Evolutionary conservation across 2,888 invertebrate genomes (phyloP), one percentile per base, ranked within the genome.

Genomic region (Tachina grossa): DNA sequence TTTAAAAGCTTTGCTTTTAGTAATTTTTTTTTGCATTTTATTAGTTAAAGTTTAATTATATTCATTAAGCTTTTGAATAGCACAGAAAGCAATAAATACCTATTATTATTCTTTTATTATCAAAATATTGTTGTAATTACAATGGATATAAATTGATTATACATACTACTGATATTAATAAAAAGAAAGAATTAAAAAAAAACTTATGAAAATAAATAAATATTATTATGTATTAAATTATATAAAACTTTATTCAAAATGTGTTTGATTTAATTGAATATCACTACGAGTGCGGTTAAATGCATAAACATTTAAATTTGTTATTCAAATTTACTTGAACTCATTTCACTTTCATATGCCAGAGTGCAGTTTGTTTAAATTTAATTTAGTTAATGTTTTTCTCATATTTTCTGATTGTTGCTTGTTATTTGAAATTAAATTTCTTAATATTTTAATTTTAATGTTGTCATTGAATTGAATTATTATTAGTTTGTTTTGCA

Each of bases 51-150:
- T n/a, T 59, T 59, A 59, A 47, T 2, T 39, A 57, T 66, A 14
- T 74, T 81, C 19, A 39, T 45, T 51, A 57, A 6, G 55, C 63
- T 47, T 47, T 63, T 55, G 14, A 47, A 71, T 31, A 68, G 31
- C 61, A 59, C 47, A 75, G 55, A 68, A 75, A 81, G 81, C 81
- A 75, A 81, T 81, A 75, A 68, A 68, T 65, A n/a, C n/a, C n/a
- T n/a, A 66, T 57, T 55, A 57, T 45, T 31, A 22, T 57, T 57
- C 11, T 41, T 19, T 49, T 47, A 74, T 57, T 81, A 81, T 63
- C 8, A 74, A 80, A 66, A 81, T 68, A 75, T 75, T 45, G 61
- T 68, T 75, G 68, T 81, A 81, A 75, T 75, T 75, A 61, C 51
- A 59, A 68, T 68, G 75, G 74, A 68, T 41, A 51, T 68, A 45